Base-by-base conservation (phyloP, 2,113 vertebrate species). In the Eretmochelys imbricata region DNA sequence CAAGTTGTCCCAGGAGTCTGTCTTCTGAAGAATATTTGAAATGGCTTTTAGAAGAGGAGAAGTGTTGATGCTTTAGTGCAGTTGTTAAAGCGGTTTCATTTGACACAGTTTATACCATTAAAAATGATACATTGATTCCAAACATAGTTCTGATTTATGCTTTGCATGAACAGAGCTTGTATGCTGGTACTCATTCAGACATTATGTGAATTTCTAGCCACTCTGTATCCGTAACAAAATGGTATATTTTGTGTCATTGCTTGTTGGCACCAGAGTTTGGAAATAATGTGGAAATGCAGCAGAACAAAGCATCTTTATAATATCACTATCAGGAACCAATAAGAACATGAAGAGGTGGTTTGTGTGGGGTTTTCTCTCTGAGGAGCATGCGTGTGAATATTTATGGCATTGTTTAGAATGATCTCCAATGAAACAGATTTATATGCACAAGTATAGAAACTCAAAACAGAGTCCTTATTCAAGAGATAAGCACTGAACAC, bases 61-160 rank as follows among this genome's bases (percentile, higher is more conserved):
- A 10, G 78, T 83, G 2, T 4, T 29, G 49, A 81, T 91, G n/a
- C 6, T 84, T 84, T 88, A 11, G 14, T 88, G 31, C 2, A 12
- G 16, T 88, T 5, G 10, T 79, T 75, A 75, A 83, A 17, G 4
- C 90, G 57, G 35, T 2, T 48, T 62, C 31, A 12, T 16, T 82
- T 85, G 20, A 80, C 38, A 49, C 2, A 80, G 31, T n/a, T 1
- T 17, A 1, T 31, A 25, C 1, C 1, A 27, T 79, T 57, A 72
- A 85, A 87, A 84, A 4, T 5, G 11, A 62, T 19, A 19, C 27
- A 50, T 75, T 1, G 38, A 5, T 87, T 93, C 3, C 54, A 89
- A 84, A 65, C 1, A 8, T 57, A 2, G 0, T 85, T 22, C 5
- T 85, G 8, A 6, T 53, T 57, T 59, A 27, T 59, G 19, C 9